These are phyloP conservation scores for Teinopalpus imperialis DNA, from an alignment of 2,888 invertebrate species.

Conservation along the genomic window DNA sequence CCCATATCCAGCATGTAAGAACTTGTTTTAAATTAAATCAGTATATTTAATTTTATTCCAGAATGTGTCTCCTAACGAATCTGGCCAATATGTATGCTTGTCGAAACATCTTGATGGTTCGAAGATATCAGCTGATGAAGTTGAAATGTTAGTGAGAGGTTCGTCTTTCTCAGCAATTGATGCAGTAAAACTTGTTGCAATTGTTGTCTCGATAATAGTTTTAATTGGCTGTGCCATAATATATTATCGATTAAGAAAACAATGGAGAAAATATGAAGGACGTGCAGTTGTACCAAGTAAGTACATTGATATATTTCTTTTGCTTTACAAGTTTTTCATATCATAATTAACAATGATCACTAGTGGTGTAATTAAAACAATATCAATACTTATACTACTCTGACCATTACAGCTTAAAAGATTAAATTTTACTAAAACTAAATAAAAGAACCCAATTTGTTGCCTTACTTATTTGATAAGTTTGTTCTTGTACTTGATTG, in stretches of 20 bases:
- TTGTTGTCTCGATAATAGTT: slow-evolving; percentile 68
- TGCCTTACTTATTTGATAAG: too few species aligned
- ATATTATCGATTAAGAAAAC: slow-evolving; percentile 64
- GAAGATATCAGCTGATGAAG: slow-evolving; percentile 77
- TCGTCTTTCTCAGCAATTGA: slow-evolving; percentile 62
- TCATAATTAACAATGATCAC: too few species aligned
- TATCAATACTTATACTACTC: too few species aligned
- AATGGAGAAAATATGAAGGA: slow-evolving; percentile 69
- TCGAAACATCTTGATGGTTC: slow-evolving; percentile 80
- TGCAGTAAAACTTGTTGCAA: slow-evolving; percentile 70
- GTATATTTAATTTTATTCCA: slow-evolving; percentile 59
- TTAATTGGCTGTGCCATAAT: slow-evolving; percentile 66
- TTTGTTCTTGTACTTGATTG: too few species aligned
- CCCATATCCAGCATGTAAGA: too few species aligned
- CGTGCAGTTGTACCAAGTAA: slow-evolving; percentile 62
- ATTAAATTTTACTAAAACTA: too few species aligned
- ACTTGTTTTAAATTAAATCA: too few species aligned
- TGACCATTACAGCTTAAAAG: too few species aligned
- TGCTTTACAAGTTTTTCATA: too few species aligned
- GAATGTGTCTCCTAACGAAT: slow-evolving; percentile 83
- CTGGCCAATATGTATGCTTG: slow-evolving; percentile 85
- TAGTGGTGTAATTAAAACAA: too few species aligned
- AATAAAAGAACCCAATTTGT: too few species aligned
- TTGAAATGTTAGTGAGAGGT: slow-evolving; percentile 83
- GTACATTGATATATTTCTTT: too few species aligned